Conservation (phyloP, 2,797 vertebrate genomes). For the Enteromius radiatus region DNA sequence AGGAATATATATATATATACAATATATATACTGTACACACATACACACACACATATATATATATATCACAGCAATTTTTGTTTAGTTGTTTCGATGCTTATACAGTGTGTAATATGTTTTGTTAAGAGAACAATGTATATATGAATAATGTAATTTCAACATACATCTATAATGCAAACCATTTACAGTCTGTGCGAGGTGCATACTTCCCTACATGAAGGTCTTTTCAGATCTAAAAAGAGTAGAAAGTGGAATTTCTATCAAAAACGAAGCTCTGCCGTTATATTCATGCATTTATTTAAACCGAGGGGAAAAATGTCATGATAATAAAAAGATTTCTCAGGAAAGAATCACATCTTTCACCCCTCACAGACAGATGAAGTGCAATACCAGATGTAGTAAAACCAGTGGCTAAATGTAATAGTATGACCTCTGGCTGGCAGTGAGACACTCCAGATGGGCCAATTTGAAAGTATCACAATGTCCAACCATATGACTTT, state of each 20-base stretch:
- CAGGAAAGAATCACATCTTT: slow-evolving; percentile 41
- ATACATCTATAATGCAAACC: background rate
- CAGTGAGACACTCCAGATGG: slow-evolving; percentile 54
- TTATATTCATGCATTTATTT: slow-evolving; percentile 47
- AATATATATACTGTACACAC: no score
- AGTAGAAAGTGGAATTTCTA: background rate
- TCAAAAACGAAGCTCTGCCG: background rate
- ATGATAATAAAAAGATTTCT: slow-evolving; percentile 48
- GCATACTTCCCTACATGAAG: background rate
- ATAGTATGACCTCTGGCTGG: slow-evolving; percentile 62
- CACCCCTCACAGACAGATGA: slow-evolving; percentile 40
- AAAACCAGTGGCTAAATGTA: slow-evolving; percentile 55
- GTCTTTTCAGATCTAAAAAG: background rate
- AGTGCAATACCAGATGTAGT: slow-evolving; percentile 50
- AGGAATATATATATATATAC: background rate
- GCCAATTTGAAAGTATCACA: slow-evolving; percentile 59
- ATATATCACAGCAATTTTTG: background rate
- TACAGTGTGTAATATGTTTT: background rate
- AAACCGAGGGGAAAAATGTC: slow-evolving; percentile 37
- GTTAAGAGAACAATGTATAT: background rate
- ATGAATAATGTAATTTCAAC: slow-evolving; percentile 5
- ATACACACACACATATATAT: no score
- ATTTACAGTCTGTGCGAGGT: background rate
- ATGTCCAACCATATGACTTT: slow-evolving; percentile 55
- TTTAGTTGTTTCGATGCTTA: background rate